phyloP scores from a whole-genome alignment of 2,888 invertebrate genomes.

The Bhutanitis thaidina region DNA sequence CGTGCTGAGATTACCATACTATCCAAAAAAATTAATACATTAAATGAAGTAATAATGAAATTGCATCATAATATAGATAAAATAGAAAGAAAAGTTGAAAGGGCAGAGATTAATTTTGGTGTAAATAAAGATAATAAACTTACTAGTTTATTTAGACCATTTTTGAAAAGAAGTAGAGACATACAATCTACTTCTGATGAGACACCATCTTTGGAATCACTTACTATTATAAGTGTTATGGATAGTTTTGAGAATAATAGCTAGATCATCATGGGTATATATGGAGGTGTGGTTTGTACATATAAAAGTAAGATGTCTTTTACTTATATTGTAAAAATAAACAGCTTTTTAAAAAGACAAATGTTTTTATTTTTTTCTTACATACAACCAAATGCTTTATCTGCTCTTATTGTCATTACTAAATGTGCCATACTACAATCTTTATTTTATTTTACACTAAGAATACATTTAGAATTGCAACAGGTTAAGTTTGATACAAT shows the following conservation, averaged over 20 bases:
- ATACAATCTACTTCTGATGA: slow-evolving; percentile 23
- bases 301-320: background rate
- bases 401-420: too few relatives aligned
- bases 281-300: background rate
- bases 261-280: background rate
- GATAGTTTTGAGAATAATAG: slow-evolving; percentile 44
- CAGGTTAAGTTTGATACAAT: too few relatives aligned
- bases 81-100: slow-evolving; percentile 79
- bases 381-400: too few relatives aligned
- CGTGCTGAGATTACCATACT: slow-evolving; percentile 73
- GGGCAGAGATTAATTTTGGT: slow-evolving; percentile 81
- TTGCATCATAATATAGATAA: slow-evolving; percentile 73
- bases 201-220: slow-evolving; percentile 28
- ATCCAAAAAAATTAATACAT: slow-evolving; percentile 74
- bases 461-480: too few relatives aligned
- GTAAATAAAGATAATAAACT: slow-evolving; percentile 78
- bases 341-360: background rate
- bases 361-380: background rate
- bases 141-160: slow-evolving; percentile 81
- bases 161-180: slow-evolving; percentile 65
- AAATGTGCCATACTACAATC: too few relatives aligned
- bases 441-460: too few relatives aligned
- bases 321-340: slow-evolving; percentile 1
- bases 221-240: slow-evolving; percentile 50
- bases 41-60: slow-evolving; percentile 74